Evolutionary conservation across 2,888 invertebrate genomes (phyloP).

Genomic region (Brachypterus glaber): DNA sequence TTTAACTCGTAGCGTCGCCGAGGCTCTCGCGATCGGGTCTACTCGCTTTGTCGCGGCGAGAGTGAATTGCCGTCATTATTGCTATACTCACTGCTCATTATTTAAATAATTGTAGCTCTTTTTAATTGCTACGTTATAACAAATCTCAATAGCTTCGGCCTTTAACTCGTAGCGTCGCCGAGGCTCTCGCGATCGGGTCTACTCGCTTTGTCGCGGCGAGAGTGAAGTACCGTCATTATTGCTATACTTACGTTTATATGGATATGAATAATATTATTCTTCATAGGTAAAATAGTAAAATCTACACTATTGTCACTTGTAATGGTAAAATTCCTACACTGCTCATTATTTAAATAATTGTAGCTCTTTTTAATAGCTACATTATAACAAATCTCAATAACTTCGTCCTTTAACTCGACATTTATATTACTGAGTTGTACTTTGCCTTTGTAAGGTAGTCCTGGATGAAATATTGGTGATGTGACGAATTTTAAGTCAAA

Average conservation of each 20-base stretch:
- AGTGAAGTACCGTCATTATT: too few species aligned
- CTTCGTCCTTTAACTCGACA: slow-evolving; percentile 23
- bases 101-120: slow-evolving; percentile 35
- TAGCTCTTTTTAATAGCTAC: slow-evolving; percentile 35
- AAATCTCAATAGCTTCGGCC: slow-evolving; percentile 33
- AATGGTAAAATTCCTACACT: slow-evolving; percentile 32
- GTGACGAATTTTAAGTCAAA: slow-evolving; percentile 51
- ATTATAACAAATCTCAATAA: slow-evolving; percentile 36
- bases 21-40: too few species aligned
- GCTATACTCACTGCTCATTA: slow-evolving; percentile 30
- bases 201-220: too few species aligned
- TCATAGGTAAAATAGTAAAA: slow-evolving; percentile 34
- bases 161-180: too few species aligned
- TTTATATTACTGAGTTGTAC: slow-evolving; percentile 35
- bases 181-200: too few species aligned
- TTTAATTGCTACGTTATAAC: slow-evolving; percentile 36
- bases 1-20: too few species aligned
- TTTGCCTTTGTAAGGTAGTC: slow-evolving; percentile 61
- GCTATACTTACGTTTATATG: slow-evolving; percentile 31
- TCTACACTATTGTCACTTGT: slow-evolving; percentile 26
- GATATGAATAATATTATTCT: slow-evolving; percentile 33
- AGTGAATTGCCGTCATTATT: too few species aligned
- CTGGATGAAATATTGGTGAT: slow-evolving; percentile 55
- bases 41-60: too few species aligned
- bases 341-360: slow-evolving; percentile 33